These are phyloP conservation scores for Mythimna albipuncta DNA, from an alignment of 2,888 invertebrate species.

Conservation along the genomic window DNA sequence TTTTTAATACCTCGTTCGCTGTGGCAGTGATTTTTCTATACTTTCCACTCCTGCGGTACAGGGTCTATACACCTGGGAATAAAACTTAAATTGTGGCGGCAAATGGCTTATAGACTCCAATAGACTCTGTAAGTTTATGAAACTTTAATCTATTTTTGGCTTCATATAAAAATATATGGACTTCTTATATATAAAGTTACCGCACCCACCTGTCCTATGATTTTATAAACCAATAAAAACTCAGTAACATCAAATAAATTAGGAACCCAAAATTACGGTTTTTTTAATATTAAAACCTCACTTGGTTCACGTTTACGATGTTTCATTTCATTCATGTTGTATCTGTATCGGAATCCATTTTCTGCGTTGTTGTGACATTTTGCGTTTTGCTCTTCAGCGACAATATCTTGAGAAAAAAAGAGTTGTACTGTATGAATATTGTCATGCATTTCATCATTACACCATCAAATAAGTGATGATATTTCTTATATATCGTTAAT, in stretches of 20 bases:
- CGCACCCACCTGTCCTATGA: too few species aligned
- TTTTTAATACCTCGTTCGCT: too few species aligned
- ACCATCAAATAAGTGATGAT: slow-evolving; percentile 74
- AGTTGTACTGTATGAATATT: slow-evolving; percentile 68
- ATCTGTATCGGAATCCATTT: slow-evolving; percentile 85
- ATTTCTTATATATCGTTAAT: slow-evolving; percentile 62
- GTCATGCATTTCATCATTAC: slow-evolving; percentile 46
- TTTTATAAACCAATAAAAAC: neutral
- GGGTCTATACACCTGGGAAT: too few species aligned
- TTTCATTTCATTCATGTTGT: slow-evolving; percentile 10
- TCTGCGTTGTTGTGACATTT: slow-evolving; percentile 91
- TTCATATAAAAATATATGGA: too few species aligned
- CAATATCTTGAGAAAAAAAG: slow-evolving; percentile 66
- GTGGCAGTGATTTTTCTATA: too few species aligned
- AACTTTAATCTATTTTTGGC: too few species aligned
- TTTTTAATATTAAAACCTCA: neutral
- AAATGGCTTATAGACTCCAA: too few species aligned
- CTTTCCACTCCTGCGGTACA: too few species aligned
- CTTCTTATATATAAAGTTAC: too few species aligned
- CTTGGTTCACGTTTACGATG: neutral
- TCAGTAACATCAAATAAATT: neutral
- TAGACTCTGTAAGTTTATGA: too few species aligned
- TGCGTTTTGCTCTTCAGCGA: slow-evolving; percentile 75
- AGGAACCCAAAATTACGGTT: neutral
- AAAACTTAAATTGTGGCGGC: too few species aligned